Conservation (phyloP, 1,140 invertebrate genomes). For the Meteorus sp. region DNA sequence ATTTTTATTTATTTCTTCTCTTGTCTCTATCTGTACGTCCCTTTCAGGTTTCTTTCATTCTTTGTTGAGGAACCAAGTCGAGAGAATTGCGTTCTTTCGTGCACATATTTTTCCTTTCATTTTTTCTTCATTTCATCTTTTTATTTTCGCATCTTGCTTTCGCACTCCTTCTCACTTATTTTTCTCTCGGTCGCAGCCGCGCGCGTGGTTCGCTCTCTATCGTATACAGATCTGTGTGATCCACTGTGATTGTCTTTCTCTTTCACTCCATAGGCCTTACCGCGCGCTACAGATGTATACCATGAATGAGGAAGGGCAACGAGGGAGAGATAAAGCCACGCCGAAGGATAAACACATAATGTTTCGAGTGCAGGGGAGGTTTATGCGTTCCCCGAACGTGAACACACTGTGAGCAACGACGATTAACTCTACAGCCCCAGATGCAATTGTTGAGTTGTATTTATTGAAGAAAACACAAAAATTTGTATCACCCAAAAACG, state of each 20-base stretch:
- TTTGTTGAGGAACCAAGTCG: conserved; percentile 19
- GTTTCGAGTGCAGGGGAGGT: conserved; percentile 33
- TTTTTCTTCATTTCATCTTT: not conserved
- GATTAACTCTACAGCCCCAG: conserved; percentile 30
- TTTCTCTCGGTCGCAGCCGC: too few species aligned
- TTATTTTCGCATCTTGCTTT: too few species aligned
- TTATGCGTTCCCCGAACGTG: conserved; percentile 47
- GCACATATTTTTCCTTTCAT: not conserved
- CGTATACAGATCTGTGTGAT: too few species aligned
- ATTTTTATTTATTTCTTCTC: conserved; percentile 12
- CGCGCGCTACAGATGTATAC: not conserved
- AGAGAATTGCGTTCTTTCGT: conserved; percentile 15
- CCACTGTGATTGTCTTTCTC: not conserved
- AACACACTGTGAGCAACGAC: conserved; percentile 29
- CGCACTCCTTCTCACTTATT: too few species aligned
- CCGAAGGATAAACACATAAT: conserved; percentile 47
- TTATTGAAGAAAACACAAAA: conserved; percentile 3
- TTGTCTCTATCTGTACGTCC: conserved; percentile 1
- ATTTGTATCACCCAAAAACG: not conserved
- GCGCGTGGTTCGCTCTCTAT: too few species aligned
- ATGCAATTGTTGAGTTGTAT: conserved; percentile 41
- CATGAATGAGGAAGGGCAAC: conserved; percentile 20
- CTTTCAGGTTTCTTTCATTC: conserved; percentile 5
- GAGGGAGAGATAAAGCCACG: conserved; percentile 21
- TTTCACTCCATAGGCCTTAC: not conserved